A percentile compares a stretch with the other conserved stretches of the same genome.
These are phyloP conservation scores for Ameiurus melas DNA, from an alignment of 2,113 vertebrate species.

Conservation along the genomic window DNA sequence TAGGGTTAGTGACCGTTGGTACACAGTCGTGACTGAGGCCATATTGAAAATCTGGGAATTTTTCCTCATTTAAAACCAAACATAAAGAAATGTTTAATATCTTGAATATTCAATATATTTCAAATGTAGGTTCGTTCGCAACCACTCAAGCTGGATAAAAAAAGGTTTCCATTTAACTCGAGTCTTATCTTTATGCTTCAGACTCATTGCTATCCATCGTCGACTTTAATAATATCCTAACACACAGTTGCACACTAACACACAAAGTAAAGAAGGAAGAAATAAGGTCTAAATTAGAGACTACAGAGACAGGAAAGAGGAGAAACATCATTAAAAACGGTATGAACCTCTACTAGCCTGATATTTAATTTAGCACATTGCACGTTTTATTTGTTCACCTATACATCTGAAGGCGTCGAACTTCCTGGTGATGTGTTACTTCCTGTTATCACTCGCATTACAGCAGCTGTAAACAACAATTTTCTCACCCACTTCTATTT, in stretches of 20 bases:
- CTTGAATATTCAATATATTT: neutral
- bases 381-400: neutral
- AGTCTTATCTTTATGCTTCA: neutral
- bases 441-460: neutral
- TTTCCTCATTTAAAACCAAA: neutral
- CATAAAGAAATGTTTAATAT: neutral
- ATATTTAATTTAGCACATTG: too few species aligned
- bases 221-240: too few species aligned
- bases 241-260: too few species aligned
- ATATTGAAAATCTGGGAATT: neutral
- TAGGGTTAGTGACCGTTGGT: neutral
- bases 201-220: neutral
- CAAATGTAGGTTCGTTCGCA: too few species aligned
- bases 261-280: too few species aligned
- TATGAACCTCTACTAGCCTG: too few species aligned
- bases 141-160: neutral
- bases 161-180: too few species aligned
- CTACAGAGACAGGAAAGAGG: too few species aligned
- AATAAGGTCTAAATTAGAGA: too few species aligned
- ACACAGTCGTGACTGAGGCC: neutral
- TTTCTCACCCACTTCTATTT: too few species aligned
- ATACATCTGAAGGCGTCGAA: neutral
- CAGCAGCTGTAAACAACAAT: neutral
- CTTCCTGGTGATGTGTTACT: neutral
- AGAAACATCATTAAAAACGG: too few species aligned